These are phyloP conservation scores for Leptatherina wallacei DNA, from an alignment of 2,797 vertebrate species.

Conservation along the genomic window DNA sequence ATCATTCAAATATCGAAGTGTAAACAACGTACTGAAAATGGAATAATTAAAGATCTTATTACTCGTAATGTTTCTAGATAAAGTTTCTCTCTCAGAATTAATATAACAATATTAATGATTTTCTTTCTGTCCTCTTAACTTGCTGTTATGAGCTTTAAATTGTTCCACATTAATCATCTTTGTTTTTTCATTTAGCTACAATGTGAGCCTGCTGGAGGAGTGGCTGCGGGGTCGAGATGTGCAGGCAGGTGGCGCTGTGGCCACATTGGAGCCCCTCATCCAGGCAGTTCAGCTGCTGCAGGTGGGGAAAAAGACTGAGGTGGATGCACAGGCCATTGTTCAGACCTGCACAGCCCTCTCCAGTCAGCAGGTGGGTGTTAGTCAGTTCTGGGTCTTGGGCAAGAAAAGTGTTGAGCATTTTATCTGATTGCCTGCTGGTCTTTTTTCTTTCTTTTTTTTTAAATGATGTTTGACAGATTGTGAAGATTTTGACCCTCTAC, in stretches of 20 bases:
- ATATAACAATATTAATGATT: not conserved
- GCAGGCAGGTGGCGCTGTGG: conserved; percentile 76
- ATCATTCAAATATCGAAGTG: not conserved
- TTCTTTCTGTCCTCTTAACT: not conserved
- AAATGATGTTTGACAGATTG: conserved; percentile 73
- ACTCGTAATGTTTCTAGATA: not conserved
- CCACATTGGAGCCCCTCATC: conserved; percentile 84
- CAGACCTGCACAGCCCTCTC: conserved; percentile 83
- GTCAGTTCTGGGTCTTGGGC: not conserved
- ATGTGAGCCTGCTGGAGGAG: conserved; percentile 85
- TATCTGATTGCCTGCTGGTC: not conserved
- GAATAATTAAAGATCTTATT: not conserved
- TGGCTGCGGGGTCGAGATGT: conserved; percentile 82
- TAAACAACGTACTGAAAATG: not conserved
- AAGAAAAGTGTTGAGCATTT: not conserved
- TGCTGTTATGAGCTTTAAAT: not conserved
- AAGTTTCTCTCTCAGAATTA: not conserved
- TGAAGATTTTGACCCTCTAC: conserved; percentile 86
- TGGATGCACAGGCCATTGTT: conserved; percentile 79
- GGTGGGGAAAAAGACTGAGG: conserved; percentile 82
- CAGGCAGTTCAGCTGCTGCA: conserved; percentile 87
- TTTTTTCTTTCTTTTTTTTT: conserved; percentile 16
- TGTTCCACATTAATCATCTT: not conserved
- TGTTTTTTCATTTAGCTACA: conserved; percentile 70
- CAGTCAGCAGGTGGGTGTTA: conserved; percentile 80